Conservation (phyloP, 1,140 invertebrate species). For the Drosophila navojoa region DNA sequence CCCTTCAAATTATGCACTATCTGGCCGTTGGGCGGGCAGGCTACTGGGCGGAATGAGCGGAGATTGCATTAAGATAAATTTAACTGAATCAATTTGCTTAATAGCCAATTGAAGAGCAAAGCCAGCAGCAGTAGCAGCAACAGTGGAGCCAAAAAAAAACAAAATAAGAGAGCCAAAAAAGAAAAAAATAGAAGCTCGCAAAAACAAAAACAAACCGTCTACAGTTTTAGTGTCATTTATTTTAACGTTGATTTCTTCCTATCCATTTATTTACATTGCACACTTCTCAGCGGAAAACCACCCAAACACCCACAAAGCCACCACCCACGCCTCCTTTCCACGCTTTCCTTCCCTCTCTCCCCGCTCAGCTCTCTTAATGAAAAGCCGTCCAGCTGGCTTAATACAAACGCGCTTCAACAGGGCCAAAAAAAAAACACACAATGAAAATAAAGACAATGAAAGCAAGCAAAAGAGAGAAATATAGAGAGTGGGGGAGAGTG, state of each 20-base stretch:
- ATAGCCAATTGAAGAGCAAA: constrained; percentile 83
- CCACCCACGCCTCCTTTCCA: not conserved
- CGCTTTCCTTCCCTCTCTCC: not conserved
- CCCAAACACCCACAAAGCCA: not conserved
- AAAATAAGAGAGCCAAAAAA: constrained; percentile 16
- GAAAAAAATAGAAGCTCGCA: constrained; percentile 7
- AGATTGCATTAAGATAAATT: constrained; percentile 84
- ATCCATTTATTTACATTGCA: constrained; percentile 82
- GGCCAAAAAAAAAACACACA: constrained; percentile 6
- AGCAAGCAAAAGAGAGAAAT: not conserved
- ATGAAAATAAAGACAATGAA: constrained; percentile 17
- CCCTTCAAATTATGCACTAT: constrained; percentile 82
- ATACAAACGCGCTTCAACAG: constrained; percentile 62
- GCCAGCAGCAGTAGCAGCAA: constrained; percentile 54
- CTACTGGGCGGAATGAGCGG: constrained; percentile 52
- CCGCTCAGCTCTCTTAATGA: constrained; percentile 63
- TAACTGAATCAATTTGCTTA: constrained; percentile 84
- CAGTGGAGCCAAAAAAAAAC: constrained; percentile 26
- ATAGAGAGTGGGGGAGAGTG: not conserved
- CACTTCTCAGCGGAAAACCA: constrained; percentile 47
- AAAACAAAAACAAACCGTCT: constrained; percentile 61
- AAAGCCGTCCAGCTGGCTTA: constrained; percentile 76
- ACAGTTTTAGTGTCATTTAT: constrained; percentile 82
- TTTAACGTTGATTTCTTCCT: constrained; percentile 82
- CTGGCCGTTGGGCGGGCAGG: constrained; percentile 21